A percentile compares a stretch with the other conserved stretches of the same genome.
Evolutionary conservation across 1,140 invertebrate species (phyloP).

Genomic region (Apolygus lucorum): DNA sequence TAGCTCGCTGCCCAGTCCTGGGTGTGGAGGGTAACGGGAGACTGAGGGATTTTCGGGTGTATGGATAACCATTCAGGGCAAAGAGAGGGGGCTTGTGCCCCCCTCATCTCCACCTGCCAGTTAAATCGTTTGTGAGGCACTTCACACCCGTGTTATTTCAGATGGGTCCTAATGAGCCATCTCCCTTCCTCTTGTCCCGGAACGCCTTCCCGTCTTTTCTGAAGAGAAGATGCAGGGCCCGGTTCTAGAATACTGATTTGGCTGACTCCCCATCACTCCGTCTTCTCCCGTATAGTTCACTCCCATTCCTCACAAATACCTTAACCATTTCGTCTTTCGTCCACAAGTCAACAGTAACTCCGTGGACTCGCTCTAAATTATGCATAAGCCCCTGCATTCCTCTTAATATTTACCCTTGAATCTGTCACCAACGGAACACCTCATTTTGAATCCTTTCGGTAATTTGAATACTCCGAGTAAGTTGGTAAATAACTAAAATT

Average conservation of each 20-base stretch:
- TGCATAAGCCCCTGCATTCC: background rate
- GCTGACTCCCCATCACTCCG: background rate
- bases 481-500: no score
- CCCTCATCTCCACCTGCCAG: background rate
- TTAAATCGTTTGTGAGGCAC: slow-evolving; percentile 11
- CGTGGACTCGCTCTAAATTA: background rate
- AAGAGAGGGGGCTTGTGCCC: background rate
- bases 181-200: background rate
- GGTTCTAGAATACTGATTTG: slow-evolving; percentile 4
- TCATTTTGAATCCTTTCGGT: no score
- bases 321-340: background rate
- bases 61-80: background rate
- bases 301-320: background rate
- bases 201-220: background rate
- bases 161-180: slow-evolving; percentile 14
- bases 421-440: no score
- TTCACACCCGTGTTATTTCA: slow-evolving; percentile 16
- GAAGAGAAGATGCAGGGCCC: slow-evolving; percentile 2
- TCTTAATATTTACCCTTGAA: no score
- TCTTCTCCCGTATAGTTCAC: background rate
- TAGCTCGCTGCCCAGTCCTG: background rate
- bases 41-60: background rate
- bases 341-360: background rate
- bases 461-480: no score
- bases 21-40: background rate